A percentile compares a stretch with the other conserved stretches of the same genome.
These are phyloP conservation scores for Nerophis lumbriciformis DNA, from an alignment of 2,113 vertebrate genomes.

Conservation along the genomic window DNA sequence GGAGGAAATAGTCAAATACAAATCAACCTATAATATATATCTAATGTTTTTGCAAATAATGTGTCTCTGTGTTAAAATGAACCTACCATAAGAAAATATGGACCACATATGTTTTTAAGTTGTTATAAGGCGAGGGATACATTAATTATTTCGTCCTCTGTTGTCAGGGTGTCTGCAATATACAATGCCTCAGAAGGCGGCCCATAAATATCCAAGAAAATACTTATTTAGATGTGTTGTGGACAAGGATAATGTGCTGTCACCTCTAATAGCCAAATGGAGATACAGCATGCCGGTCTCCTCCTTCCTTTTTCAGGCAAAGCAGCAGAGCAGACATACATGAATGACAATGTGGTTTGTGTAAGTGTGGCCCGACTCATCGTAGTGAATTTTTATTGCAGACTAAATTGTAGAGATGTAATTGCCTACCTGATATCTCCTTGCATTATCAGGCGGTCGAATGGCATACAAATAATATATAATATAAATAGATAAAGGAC, in stretches of 20 bases:
- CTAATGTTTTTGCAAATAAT: too few relatives aligned
- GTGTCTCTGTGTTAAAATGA: too few relatives aligned
- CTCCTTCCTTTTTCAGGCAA: conserved; percentile 48
- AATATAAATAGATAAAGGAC: conserved; percentile 73
- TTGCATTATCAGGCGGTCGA: conserved; percentile 62
- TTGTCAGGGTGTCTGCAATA: conserved; percentile 14
- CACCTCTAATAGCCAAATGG: conserved; percentile 52
- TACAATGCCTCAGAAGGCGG: conserved; percentile 18
- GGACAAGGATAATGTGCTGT: conserved; percentile 51
- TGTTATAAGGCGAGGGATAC: too few relatives aligned
- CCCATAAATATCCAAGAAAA: conserved; percentile 33
- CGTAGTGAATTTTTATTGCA: conserved; percentile 60
- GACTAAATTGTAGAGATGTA: conserved; percentile 59
- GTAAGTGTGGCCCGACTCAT: conserved; percentile 54
- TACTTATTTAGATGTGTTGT: conserved; percentile 50
- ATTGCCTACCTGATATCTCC: conserved; percentile 70
- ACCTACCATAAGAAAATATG: too few relatives aligned
- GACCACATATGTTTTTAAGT: too few relatives aligned
- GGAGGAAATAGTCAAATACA: too few relatives aligned
- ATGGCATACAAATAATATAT: conserved; percentile 51
- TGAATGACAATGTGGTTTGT: conserved; percentile 63
- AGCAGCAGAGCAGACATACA: conserved; percentile 44
- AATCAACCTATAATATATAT: too few relatives aligned
- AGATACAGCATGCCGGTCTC: conserved; percentile 48
- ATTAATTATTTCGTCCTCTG: too few relatives aligned